phyloP scores from a whole-genome alignment of 1,140 invertebrate genomes.

The Luehdorfia chinensis region DNA sequence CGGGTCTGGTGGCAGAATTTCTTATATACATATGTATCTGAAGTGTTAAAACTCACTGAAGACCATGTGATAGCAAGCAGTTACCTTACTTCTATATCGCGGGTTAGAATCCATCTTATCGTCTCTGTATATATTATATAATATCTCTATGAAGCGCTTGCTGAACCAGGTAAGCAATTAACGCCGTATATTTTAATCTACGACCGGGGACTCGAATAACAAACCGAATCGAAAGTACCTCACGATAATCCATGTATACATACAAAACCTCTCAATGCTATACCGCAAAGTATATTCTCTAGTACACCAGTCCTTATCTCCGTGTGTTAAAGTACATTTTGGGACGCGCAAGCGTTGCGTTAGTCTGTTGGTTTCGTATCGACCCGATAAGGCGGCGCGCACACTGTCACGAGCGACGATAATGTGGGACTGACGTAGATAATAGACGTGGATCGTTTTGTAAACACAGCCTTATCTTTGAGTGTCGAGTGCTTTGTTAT shows the following conservation, averaged over 20 bases:
- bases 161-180: no score
- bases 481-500: slow-evolving; percentile 10
- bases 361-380: neutral
- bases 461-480: slow-evolving; percentile 21
- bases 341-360: neutral
- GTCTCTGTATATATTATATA: no score
- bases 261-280: neutral
- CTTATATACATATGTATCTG: no score
- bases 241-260: neutral
- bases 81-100: no score
- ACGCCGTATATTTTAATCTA: no score
- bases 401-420: neutral
- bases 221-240: slow-evolving; percentile 7
- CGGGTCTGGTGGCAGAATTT: no score
- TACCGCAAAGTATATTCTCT: neutral
- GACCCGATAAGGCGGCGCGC: slow-evolving; percentile 1
- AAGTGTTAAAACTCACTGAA: no score
- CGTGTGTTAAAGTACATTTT: neutral
- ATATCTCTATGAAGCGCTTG: no score
- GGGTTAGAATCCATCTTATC: no score
- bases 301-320: neutral
- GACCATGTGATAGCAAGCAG: no score
- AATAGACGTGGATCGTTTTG: slow-evolving; percentile 18
- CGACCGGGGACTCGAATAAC: no score
- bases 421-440: neutral